These are phyloP conservation scores for Pegoplata infirma DNA, from an alignment of 2,888 invertebrate genomes.

Conservation along the genomic window DNA sequence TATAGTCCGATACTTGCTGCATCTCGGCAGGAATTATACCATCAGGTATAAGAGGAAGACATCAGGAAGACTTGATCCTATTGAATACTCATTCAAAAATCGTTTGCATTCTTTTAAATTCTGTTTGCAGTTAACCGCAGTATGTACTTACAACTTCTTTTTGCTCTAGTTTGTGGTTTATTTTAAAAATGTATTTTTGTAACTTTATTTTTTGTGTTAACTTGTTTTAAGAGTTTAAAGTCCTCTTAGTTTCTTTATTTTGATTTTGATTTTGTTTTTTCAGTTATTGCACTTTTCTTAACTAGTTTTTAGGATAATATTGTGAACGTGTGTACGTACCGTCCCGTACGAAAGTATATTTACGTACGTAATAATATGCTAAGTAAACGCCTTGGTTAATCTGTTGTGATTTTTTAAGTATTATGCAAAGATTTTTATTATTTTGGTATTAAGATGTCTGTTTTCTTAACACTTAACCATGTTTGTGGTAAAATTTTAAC, in stretches of 20 bases:
- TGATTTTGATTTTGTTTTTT: background rate
- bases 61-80: too few species aligned
- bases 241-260: constrained; percentile 5
- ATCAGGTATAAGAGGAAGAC: too few species aligned
- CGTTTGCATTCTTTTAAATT: too few species aligned
- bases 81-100: too few species aligned
- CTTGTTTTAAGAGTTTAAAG: constrained; percentile 39
- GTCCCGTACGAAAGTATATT: too few species aligned
- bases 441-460: constrained; percentile 23
- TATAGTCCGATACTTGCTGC: too few species aligned
- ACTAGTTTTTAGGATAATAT: constrained; percentile 29
- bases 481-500: background rate
- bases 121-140: background rate
- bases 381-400: constrained; percentile 30
- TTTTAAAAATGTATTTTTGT: background rate
- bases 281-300: constrained; percentile 24
- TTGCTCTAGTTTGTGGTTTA: constrained; percentile 36
- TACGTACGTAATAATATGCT: constrained; percentile 17
- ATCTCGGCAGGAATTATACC: too few species aligned
- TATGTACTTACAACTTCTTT: background rate
- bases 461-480: constrained; percentile 26
- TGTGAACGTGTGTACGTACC: background rate
- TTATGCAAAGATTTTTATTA: constrained; percentile 27
- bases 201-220: constrained; percentile 18
- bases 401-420: constrained; percentile 18